Evolutionary conservation across 1,140 invertebrate genomes (phyloP), one percentile per base, ranked within the genome.

Genomic region (Penaeus japonicus): DNA sequence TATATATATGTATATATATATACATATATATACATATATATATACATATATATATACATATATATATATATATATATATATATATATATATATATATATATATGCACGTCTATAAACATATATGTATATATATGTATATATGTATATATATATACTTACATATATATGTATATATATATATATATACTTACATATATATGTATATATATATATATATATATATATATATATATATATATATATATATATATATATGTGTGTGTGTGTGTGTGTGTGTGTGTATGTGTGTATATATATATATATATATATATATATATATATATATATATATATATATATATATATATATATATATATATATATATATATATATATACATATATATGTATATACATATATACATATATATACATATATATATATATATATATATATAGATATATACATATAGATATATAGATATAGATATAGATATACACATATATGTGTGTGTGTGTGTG

Each of bases 271-370:
- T 65, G 27, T 65, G 27, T 65, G 27, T 65, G 27, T 65, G 27
- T 65, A 65, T 70, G 30, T 70, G n/a, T 70, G 10, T 70, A 70
- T 70, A 70, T n/a, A 70, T 30, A 70, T 70, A n/a, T 70, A n/a
- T 70, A n/a, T 70, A n/a, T 70, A 70, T 70, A 70, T 70, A 24
- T 70, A 70, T 70, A 27, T 70, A 70, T 70, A 70, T 70, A 70
- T 70, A 70, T 70, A 70, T 70, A 70, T 70, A 70, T 70, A 70
- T 70, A 70, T 70, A 70, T 70, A 70, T 70, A 70, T 70, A 70
- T 70, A 70, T 70, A 70, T 70, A 70, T 70, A 70, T 70, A 70
- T 70, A n/a, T 22, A 70, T 70, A 65, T 65, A n/a, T 65, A 65
- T 65, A n/a, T n/a, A n/a, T 65, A n/a, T 65, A n/a, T 65, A n/a